Percentiles rank a stretch among this genome's conserved stretches.
Conservation (phyloP, 2,113 vertebrate species). For the Mus pahari region DNA sequence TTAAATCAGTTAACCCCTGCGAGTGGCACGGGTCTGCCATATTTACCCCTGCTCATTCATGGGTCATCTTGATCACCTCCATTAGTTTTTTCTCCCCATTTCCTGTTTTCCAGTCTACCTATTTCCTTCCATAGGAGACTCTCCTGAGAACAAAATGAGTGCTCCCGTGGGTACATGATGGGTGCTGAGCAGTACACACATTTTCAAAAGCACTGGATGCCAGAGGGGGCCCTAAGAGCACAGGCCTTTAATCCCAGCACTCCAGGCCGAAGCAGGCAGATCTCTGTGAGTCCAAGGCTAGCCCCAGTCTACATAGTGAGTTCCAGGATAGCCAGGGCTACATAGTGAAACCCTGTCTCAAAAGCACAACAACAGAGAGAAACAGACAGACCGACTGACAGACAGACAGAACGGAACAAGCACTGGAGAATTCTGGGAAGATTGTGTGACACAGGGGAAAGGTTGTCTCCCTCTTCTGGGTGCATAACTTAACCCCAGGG, state of each 20-base stretch:
- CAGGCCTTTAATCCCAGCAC: not conserved
- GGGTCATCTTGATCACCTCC: not conserved
- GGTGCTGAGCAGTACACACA: too few relatives aligned
- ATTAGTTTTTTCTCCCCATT: not conserved
- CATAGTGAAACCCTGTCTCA: not conserved
- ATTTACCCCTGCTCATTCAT: not conserved
- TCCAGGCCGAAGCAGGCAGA: not conserved
- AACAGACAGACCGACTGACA: too few relatives aligned
- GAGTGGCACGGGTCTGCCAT: not conserved
- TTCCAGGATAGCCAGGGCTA: not conserved
- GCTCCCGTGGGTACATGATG: not conserved
- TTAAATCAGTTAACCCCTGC: not conserved
- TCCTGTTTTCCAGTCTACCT: not conserved
- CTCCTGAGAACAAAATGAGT: slow-evolving; percentile 18
- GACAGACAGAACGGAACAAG: not conserved
- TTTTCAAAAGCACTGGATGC: not conserved
- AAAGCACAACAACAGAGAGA: not conserved
- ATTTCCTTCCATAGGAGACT: not conserved
- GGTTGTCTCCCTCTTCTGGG: not conserved
- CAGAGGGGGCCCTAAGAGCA: too few relatives aligned
- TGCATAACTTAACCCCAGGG: slow-evolving; percentile 48
- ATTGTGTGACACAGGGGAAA: slow-evolving; percentile 15
- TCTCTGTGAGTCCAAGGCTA: not conserved
- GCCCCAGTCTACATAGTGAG: not conserved
- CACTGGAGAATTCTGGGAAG: slow-evolving; percentile 13